Evolutionary conservation across 2,797 vertebrate species (phyloP), one percentile per base, ranked within the genome.

Genomic region (Gallirallus australis): DNA sequence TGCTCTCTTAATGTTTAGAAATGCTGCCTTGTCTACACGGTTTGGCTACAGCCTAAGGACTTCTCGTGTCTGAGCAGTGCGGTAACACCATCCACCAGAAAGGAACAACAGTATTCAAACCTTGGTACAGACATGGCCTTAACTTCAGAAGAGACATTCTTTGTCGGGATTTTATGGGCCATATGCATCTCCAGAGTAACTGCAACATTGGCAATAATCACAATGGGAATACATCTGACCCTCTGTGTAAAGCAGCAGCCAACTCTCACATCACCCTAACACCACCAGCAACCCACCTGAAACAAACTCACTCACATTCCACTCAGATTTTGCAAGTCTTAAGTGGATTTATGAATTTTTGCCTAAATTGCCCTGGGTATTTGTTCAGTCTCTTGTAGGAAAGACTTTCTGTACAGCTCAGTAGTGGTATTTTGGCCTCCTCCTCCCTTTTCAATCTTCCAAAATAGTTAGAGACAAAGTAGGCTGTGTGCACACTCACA

Each of bases 361-460:
- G 75, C 89, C 66, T 95, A 94, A 90, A 82, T 76, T 85, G 85
- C 90, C 75, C 89, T 88, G 94, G 92, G 56, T 94, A 92, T 89
- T 95, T 89, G 92, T 93, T 95, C 95, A 95, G 95, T 89, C 86
- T 96, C 89, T 70, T 54, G 89, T 16, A 92, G 68, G 82, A 90
- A 89, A 96, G 94, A 37, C 77, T 93, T 69, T 81, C 92, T 81
- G 91, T 90, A 97, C 90, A 97, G 94, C 85, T 95, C 94, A 97
- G 96, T 97, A 96, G 96, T 96, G 95, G 94, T 97, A 96, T 97
- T 93, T 96, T 96, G 94, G 95, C 93, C 86, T 93, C 90, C 90
- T 94, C 89, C 95, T 95, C 90, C 96, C 91, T 96, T 97, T 31
- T 87, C 95, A 92, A 83, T 91, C 81, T 95, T 95, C 91, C 31